Percentiles rank a stretch among this genome's conserved stretches.
Evolutionary conservation across 30 jellyfish, hydroid and myxozoan species (phyloP).

Genomic region (Aurelia aurita): DNA sequence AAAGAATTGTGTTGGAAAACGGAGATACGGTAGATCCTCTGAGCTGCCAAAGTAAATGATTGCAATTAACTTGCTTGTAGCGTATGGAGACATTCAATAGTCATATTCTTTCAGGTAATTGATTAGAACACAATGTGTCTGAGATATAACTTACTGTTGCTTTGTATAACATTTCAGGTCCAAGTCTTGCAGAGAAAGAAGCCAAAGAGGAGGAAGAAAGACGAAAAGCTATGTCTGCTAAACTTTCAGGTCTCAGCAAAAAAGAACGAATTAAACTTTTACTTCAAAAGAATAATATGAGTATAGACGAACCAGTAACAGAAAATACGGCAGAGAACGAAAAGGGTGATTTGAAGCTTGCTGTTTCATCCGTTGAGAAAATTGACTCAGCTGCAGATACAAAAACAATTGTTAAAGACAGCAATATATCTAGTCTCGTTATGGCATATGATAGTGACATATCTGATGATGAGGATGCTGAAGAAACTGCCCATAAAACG

Average conservation of each 20-base stretch:
- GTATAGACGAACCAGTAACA: background rate
- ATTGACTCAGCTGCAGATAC: background rate
- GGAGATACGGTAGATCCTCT: too few species aligned
- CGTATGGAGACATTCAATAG: too few species aligned
- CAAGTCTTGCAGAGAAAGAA: conserved; percentile 21
- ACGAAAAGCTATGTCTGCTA: conserved; percentile 52
- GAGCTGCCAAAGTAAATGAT: too few species aligned
- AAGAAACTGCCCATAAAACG: background rate
- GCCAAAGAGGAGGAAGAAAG: conserved; percentile 46
- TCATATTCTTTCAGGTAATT: too few species aligned
- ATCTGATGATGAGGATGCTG: conserved; percentile 21
- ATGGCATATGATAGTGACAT: conserved; percentile 62
- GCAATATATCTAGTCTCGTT: conserved; percentile 32
- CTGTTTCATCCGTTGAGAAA: background rate
- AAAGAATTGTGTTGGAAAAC: too few species aligned
- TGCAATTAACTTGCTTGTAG: too few species aligned
- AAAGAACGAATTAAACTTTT: conserved; percentile 60
- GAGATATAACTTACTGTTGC: too few species aligned
- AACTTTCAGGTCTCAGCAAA: conserved; percentile 71
- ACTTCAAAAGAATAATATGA: conserved; percentile 47
- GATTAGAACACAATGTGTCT: too few species aligned
- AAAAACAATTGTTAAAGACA: background rate
- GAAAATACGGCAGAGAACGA: background rate
- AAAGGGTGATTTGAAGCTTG: too few species aligned
- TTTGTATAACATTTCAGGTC: background rate